A percentile compares a stretch with the other conserved stretches of the same genome.
These are phyloP conservation scores for Mareca strepera DNA, from an alignment of 2,797 vertebrate genomes.

Conservation along the genomic window DNA sequence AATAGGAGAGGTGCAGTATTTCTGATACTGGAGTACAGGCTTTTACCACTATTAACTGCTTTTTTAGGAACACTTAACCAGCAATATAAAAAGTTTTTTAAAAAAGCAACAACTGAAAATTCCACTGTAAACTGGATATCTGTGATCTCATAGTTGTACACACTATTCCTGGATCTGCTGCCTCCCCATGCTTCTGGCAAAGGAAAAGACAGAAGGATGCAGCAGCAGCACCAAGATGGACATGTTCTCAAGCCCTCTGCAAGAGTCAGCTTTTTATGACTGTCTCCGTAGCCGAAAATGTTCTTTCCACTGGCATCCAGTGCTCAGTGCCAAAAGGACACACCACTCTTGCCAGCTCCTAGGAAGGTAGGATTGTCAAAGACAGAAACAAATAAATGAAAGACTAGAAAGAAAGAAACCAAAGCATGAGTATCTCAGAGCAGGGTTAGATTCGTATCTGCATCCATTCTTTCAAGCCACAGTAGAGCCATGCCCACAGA, in stretches of 20 bases:
- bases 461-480: neutral
- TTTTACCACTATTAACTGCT: slow-evolving; percentile 22
- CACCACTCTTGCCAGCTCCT: slow-evolving; percentile 52
- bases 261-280: slow-evolving; percentile 38
- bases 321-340: slow-evolving; percentile 34
- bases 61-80: slow-evolving; percentile 9
- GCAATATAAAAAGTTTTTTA: slow-evolving; percentile 38
- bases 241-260: neutral
- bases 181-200: slow-evolving; percentile 18
- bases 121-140: slow-evolving; percentile 32
- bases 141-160: slow-evolving; percentile 13
- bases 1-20: neutral
- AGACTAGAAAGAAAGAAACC: slow-evolving; percentile 19
- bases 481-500: neutral
- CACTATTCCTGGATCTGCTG: neutral
- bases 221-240: slow-evolving; percentile 35
- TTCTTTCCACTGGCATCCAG: slow-evolving; percentile 42
- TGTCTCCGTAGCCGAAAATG: neutral
- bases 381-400: slow-evolving; percentile 42
- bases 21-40: neutral
- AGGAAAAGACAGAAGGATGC: slow-evolving; percentile 21
- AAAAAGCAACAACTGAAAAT: slow-evolving; percentile 22
- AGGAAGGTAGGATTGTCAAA: slow-evolving; percentile 47
- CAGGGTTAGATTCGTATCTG: slow-evolving; percentile 10
- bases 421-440: slow-evolving; percentile 15